Base-by-base conservation (phyloP, 1,140 invertebrate species). In the Notospermus geniculatus region DNA sequence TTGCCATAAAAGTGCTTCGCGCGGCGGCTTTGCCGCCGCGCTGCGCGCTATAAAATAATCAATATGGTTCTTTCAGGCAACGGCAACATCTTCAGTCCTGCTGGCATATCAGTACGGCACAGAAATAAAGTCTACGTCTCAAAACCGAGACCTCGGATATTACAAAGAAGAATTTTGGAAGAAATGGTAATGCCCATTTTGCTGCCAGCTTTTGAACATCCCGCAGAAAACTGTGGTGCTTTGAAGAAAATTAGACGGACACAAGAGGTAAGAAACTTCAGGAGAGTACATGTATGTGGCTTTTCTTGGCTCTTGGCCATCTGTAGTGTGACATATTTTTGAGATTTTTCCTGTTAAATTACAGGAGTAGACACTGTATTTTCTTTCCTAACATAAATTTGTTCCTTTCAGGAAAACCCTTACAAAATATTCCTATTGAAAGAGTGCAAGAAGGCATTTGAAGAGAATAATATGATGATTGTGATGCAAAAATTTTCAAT, bases 101-200 rank as follows among this genome's bases (percentile, higher is more conserved):
- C 4, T 23, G 25, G n/a, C n/a, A 50, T 27, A 50, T 23, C 46
- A n/a, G 25, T 50, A n/a, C 46, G 46, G 9, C 25, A 50, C 46
- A 50, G 25, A n/a, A 23, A 19, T 19, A 50, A 50, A 27, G 25
- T 50, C n/a, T 23, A 50, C n/a, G 46, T 50, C 25, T n/a, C 4
- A n/a, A 50, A 50, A n/a, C 46, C 46, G n/a, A 50, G 46, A 50
- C 46, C 46, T 9, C 4, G 46, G 46, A 19, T 23, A 7, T 5
- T 23, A 23, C 19, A 50, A n/a, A 19, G 46, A n/a, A 50, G 46
- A n/a, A 27, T 50, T 50, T 50, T 50, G 25, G 46, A 50, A 50
- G 46, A 19, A 9, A 27, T 50, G 9, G 4, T n/a, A 19, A 7
- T 19, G 46, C 46, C 46, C 4, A 50, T 50, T 7, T 9, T 50